These are phyloP conservation scores for Pheosia tremula DNA, from an alignment of 2,888 invertebrate species.

Conservation along the genomic window DNA sequence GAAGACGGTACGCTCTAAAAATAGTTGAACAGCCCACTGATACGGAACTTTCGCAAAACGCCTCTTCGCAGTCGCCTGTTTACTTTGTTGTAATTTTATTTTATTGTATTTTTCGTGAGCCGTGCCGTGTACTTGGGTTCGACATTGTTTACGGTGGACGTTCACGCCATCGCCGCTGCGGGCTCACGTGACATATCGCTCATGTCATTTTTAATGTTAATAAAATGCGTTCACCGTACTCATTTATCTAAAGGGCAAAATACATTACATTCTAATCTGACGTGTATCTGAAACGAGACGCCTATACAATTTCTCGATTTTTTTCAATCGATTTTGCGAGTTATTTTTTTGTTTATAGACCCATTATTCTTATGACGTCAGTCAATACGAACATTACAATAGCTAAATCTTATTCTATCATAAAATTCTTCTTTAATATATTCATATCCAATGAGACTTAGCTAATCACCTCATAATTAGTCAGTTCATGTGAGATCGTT, in stretches of 20 bases:
- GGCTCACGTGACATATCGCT: conserved; percentile 8
- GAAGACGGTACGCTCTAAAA: conserved; percentile 58
- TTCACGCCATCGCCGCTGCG: conserved; percentile 22
- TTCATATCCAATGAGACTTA: not conserved
- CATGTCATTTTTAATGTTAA: not conserved
- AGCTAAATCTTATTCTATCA: too few relatives aligned
- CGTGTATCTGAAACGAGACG: too few relatives aligned
- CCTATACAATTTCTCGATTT: too few relatives aligned
- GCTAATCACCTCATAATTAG: not conserved
- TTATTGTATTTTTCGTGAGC: conserved; percentile 23
- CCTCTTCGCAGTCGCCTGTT: conserved; percentile 33
- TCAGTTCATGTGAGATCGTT: not conserved
- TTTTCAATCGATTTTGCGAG: too few relatives aligned
- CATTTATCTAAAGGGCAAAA: not conserved
- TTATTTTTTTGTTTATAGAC: too few relatives aligned
- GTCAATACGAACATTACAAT: too few relatives aligned
- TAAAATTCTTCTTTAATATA: not conserved
- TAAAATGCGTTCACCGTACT: not conserved
- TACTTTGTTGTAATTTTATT: conserved; percentile 34
- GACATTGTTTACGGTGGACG: conserved; percentile 15
- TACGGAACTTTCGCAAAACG: conserved; percentile 46
- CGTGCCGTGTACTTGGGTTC: conserved; percentile 15
- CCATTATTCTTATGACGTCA: too few relatives aligned
- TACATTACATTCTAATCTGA: not conserved
- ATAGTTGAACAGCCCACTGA: conserved; percentile 45